Evolutionary conservation across 2,113 vertebrate species (phyloP), one percentile per base, ranked within the genome.

Genomic region (Parus major): DNA sequence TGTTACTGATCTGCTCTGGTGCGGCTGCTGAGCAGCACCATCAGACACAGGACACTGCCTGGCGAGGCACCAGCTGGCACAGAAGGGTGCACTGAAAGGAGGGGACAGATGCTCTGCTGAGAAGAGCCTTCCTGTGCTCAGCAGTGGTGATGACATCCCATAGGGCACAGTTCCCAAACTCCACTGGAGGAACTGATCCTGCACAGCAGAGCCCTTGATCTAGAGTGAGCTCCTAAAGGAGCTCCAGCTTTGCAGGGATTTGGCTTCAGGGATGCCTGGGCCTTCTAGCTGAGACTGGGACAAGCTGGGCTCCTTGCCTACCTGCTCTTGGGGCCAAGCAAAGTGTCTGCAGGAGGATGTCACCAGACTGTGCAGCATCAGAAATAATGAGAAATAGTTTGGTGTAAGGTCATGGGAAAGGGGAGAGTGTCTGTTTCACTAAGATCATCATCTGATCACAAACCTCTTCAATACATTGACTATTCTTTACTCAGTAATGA

Each of bases 191-290:
- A 81, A 84, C 23, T 10, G 31, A 11, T 36, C 14, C 16, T 1
- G 1, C 17, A 14, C 12, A 61, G 15, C 33, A 76, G n/a, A 76
- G 17, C 7, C 12, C 18, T 39, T 7, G 4, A 57, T 13, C 23
- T 27, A 42, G 25, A 25, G 8, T 1, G 1, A 61, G 71, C 12
- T 78, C 42, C 31, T 0, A 0, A 63, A 84, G 31, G 39, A 82
- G 15, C 11, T 44, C 9, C 28, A 75, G 39, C 31, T 70, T 35
- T 36, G 24, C 28, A 64, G 7, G 9, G 4, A 29, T 63, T 39
- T 39, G 24, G 39, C 18, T 46, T 28, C 41, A 80, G 36, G 27
- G 25, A 24, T 46, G 47, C 7, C 33, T 65, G 28, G 19, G 23
- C 12, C 20, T 29, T 47, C 57, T 42, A 50, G 33, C 16, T 52